Evolutionary conservation across 2,888 invertebrate genomes (phyloP).

Genomic region (Erannis defoliaria): DNA sequence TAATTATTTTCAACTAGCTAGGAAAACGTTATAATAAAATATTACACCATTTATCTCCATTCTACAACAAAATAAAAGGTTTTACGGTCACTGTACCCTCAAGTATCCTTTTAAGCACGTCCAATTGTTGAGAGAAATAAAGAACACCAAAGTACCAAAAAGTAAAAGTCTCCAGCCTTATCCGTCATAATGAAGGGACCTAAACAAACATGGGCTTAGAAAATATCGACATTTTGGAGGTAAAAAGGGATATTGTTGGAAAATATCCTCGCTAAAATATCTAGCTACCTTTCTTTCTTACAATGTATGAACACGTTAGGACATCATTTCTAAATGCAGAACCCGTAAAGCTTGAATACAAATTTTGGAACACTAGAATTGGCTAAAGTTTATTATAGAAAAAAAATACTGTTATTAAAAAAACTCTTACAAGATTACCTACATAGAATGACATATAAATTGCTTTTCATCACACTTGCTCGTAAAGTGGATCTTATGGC

Average conservation of each 20-base stretch:
- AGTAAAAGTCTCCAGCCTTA: slow-evolving; percentile 26
- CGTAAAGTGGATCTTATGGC: no score
- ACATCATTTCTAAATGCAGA: background rate
- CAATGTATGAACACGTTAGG: slow-evolving; percentile 3
- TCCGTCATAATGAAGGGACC: slow-evolving; percentile 36
- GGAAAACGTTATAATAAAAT: no score
- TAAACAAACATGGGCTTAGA: slow-evolving; percentile 30
- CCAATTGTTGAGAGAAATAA: slow-evolving; percentile 31
- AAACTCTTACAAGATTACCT: no score
- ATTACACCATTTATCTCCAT: no score
- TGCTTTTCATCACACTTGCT: no score
- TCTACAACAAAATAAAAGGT: background rate
- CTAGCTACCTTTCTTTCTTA: background rate
- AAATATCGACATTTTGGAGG: slow-evolving; percentile 32
- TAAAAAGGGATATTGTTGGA: slow-evolving; percentile 14
- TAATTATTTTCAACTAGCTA: no score
- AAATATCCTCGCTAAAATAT: slow-evolving; percentile 19
- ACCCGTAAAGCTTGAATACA: background rate
- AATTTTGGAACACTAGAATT: background rate
- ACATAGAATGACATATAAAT: no score
- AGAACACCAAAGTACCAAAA: slow-evolving; percentile 23
- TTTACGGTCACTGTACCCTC: background rate
- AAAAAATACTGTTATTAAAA: no score
- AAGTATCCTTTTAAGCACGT: slow-evolving; percentile 3
- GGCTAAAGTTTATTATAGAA: no score